Evolutionary conservation across 1,140 invertebrate species (phyloP).

Genomic region (Brachionus asplanchnoidis): DNA sequence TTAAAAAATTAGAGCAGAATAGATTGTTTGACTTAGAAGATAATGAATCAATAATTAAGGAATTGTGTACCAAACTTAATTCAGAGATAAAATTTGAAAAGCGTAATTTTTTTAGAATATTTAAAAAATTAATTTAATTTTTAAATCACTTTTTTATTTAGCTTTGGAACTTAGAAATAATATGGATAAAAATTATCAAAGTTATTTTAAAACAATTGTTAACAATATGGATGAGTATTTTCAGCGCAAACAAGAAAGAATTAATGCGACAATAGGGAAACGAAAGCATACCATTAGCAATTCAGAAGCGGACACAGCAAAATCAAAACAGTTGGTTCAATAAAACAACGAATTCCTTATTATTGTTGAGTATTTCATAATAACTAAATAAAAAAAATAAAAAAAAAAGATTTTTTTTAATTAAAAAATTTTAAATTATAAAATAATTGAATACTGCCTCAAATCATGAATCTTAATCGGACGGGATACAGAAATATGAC

Average conservation of each 20-base stretch:
- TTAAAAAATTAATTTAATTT: not conserved
- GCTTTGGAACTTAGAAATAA: not conserved
- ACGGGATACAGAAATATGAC: too few relatives aligned
- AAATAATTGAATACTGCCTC: too few relatives aligned
- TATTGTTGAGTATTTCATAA: not conserved
- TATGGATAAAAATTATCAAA: constrained; percentile 10
- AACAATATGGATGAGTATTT: constrained; percentile 28
- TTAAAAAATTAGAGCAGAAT: not conserved
- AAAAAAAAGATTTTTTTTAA: too few relatives aligned
- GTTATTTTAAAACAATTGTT: constrained; percentile 28
- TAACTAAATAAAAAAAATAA: too few relatives aligned
- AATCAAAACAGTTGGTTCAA: not conserved
- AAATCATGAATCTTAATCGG: too few relatives aligned
- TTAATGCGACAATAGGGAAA: not conserved
- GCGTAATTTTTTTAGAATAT: not conserved
- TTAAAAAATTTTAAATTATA: too few relatives aligned
- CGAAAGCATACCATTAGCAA: not conserved
- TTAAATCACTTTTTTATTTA: not conserved
- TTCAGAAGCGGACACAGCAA: not conserved
- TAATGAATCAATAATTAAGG: not conserved
- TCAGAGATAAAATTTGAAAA: not conserved
- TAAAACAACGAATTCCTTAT: not conserved
- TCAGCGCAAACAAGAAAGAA: constrained; percentile 16
- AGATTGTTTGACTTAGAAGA: not conserved
- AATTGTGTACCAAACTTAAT: not conserved